These are phyloP conservation scores for Pollenia amentaria DNA, from an alignment of 2,888 invertebrate genomes.

Conservation along the genomic window DNA sequence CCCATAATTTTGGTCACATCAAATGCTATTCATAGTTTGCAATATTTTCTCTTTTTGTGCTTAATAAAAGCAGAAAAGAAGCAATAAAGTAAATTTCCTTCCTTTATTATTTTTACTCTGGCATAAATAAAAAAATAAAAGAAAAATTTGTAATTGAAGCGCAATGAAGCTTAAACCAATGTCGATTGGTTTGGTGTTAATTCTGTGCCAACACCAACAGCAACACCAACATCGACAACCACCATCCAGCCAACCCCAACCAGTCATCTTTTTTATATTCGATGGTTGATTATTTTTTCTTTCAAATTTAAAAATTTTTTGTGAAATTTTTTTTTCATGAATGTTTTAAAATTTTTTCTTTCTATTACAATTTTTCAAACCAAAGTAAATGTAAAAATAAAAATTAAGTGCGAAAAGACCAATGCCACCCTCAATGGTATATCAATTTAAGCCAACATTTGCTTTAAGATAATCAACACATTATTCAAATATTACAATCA, in stretches of 20 bases:
- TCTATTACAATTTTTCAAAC: constrained; percentile 6
- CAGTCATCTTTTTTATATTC: constrained; percentile 11
- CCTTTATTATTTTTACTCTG: not conserved
- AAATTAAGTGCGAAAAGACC: constrained; percentile 1
- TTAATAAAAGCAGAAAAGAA: constrained; percentile 7
- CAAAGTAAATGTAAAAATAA: not conserved
- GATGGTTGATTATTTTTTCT: not conserved
- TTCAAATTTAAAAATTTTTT: not conserved
- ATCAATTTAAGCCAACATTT: constrained; percentile 45
- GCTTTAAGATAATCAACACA: constrained; percentile 59
- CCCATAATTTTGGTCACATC: too few species aligned
- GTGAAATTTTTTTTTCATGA: not conserved
- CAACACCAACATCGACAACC: constrained; percentile 21
- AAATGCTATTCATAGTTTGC: not conserved
- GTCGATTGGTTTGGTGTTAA: constrained; percentile 45
- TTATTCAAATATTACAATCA: constrained; percentile 52
- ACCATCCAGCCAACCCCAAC: not conserved
- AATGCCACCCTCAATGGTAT: constrained; percentile 6
- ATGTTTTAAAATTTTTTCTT: not conserved
- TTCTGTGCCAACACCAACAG: constrained; percentile 4
- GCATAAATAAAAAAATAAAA: not conserved
- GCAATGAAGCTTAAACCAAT: constrained; percentile 56
- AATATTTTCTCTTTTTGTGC: not conserved
- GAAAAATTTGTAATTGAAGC: constrained; percentile 52
- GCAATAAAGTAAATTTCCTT: constrained; percentile 1